Conservation (phyloP, 2,797 vertebrate genomes). For the Sebastes goodei region DNA sequence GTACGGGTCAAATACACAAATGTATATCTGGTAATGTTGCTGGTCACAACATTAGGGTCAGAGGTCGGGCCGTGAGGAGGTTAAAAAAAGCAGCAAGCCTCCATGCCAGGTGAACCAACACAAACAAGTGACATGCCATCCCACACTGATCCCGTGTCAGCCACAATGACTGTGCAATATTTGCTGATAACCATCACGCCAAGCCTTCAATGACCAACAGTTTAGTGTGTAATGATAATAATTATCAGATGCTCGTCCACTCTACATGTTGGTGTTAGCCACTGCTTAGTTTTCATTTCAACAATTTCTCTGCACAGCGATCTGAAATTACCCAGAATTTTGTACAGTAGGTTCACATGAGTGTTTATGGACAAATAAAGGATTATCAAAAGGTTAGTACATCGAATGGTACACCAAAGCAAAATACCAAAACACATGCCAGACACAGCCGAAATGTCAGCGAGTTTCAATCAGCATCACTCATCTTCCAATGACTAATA, state of each 20-base stretch:
- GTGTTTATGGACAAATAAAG: conserved; percentile 64
- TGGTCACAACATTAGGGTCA: conserved; percentile 43
- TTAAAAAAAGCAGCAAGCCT: conserved; percentile 39
- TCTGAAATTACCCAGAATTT: conserved; percentile 4
- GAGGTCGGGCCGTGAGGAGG: background rate
- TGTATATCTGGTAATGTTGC: background rate
- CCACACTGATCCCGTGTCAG: conserved; percentile 13
- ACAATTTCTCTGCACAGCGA: background rate
- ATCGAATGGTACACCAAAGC: background rate
- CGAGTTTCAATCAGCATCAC: background rate
- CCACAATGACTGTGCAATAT: conserved; percentile 5
- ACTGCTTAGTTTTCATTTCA: background rate
- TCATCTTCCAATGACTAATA: background rate
- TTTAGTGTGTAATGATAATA: background rate
- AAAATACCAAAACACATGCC: background rate
- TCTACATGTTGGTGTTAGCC: background rate
- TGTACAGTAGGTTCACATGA: background rate
- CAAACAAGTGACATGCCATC: conserved; percentile 41
- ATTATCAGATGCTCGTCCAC: background rate
- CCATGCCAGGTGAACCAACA: background rate
- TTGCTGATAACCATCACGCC: background rate
- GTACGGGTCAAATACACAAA: background rate
- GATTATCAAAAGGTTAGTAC: conserved; percentile 33
- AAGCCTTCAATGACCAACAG: conserved; percentile 8
- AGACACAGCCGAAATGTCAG: conserved; percentile 37